Conservation (phyloP, 2,888 invertebrate species). For the Tetropium fuscum region DNA sequence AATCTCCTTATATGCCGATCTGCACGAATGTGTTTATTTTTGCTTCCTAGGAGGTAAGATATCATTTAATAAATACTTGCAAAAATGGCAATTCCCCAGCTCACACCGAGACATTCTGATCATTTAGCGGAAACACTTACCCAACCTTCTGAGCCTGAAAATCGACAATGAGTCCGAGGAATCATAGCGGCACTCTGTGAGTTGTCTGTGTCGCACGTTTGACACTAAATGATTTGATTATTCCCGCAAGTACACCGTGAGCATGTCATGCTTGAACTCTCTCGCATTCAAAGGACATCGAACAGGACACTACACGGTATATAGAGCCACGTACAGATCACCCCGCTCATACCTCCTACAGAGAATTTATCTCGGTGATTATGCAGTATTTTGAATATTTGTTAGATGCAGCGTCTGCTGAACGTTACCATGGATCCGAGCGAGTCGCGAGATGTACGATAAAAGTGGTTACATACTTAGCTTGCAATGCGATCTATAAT, state of each 20-base stretch:
- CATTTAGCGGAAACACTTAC: constrained; percentile 30
- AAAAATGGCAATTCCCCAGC: constrained; percentile 1
- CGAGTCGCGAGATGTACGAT: too few relatives aligned
- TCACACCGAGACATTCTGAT: constrained; percentile 28
- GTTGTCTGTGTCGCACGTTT: constrained; percentile 51
- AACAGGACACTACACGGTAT: constrained; percentile 10
- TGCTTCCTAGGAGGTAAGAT: too few relatives aligned
- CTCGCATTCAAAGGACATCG: constrained; percentile 48
- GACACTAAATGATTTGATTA: constrained; percentile 57
- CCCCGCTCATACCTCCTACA: constrained; percentile 13
- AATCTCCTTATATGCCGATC: too few relatives aligned
- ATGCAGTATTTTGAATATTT: constrained; percentile 18
- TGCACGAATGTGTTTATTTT: too few relatives aligned
- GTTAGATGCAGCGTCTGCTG: constrained; percentile 12
- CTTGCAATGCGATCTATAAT: too few relatives aligned
- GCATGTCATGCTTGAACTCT: constrained; percentile 56
- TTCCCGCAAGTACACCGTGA: constrained; percentile 56
- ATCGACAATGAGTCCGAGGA: constrained; percentile 30
- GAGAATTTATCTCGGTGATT: constrained; percentile 20
- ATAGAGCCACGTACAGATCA: constrained; percentile 6
- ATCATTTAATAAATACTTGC: background rate
- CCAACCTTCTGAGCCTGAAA: constrained; percentile 21
- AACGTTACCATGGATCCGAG: too few relatives aligned
- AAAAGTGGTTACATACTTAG: too few relatives aligned
- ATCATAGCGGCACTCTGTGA: constrained; percentile 29